Conservation (phyloP, 2,797 vertebrate genomes). For the Alosa sapidissima region DNA sequence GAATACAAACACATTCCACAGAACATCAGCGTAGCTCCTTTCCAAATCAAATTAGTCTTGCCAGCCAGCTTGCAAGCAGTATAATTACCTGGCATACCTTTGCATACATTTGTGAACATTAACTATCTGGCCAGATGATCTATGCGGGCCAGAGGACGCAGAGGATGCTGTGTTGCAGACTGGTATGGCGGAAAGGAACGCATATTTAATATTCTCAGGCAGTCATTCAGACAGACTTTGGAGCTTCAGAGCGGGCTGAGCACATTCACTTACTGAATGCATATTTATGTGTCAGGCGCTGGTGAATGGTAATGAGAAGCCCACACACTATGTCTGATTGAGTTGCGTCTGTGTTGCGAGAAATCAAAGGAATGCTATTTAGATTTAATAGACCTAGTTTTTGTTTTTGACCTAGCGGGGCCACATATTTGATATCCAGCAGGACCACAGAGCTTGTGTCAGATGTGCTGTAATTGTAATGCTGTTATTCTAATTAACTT, state of each 20-base stretch:
- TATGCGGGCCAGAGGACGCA: background rate
- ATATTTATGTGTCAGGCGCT: constrained; percentile 4
- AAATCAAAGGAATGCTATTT: constrained; percentile 14
- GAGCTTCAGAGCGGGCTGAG: background rate
- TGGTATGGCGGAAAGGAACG: background rate
- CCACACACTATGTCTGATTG: background rate
- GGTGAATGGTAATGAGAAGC: background rate
- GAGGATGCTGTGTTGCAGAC: background rate
- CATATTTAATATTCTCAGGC: background rate
- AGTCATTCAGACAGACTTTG: background rate
- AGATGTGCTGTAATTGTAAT: background rate
- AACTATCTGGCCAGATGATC: background rate
- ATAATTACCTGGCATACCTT: constrained; percentile 18
- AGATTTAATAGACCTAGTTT: background rate
- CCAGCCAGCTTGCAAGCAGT: background rate
- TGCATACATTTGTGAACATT: constrained; percentile 18
- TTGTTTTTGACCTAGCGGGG: background rate
- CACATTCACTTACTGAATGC: background rate
- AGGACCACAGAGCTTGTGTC: background rate
- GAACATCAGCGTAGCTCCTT: background rate
- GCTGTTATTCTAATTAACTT: background rate
- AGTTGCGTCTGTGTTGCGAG: background rate
- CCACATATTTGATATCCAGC: background rate
- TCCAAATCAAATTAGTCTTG: background rate
- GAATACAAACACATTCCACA: background rate